Evolutionary conservation across 2,113 vertebrate genomes (phyloP).

Genomic region (Pipra filicauda): DNA sequence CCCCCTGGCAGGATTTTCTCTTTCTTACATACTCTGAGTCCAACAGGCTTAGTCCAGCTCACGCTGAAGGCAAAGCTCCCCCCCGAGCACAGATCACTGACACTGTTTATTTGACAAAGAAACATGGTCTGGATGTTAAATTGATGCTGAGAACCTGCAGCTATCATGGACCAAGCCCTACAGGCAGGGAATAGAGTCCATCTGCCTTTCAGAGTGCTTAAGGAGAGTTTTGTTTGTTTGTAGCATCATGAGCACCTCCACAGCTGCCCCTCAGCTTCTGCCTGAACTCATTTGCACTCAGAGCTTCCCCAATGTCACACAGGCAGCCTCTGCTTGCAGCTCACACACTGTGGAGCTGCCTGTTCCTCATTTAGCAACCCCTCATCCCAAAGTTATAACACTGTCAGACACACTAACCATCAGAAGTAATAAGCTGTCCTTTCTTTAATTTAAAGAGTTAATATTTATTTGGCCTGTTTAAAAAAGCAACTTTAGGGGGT

Average conservation of each 20-base stretch:
- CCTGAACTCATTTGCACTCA: not conserved
- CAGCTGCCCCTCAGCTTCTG: not conserved
- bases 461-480: constrained; percentile 2
- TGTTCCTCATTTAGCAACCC: not conserved
- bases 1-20: not conserved
- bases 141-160: not conserved
- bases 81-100: not conserved
- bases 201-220: not conserved
- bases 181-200: not conserved
- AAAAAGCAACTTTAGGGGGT: not conserved
- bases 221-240: not conserved
- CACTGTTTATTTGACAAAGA: not conserved
- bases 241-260: not conserved
- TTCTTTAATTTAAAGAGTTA: not conserved
- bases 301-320: not conserved
- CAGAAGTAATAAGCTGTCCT: not conserved
- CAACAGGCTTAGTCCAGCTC: not conserved
- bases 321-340: not conserved
- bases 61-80: not conserved
- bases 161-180: not conserved
- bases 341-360: not conserved
- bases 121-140: not conserved
- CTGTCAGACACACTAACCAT: not conserved
- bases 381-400: not conserved
- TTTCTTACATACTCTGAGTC: not conserved